Conservation (phyloP, 2,113 vertebrate genomes). For the Pholis gunnellus region DNA sequence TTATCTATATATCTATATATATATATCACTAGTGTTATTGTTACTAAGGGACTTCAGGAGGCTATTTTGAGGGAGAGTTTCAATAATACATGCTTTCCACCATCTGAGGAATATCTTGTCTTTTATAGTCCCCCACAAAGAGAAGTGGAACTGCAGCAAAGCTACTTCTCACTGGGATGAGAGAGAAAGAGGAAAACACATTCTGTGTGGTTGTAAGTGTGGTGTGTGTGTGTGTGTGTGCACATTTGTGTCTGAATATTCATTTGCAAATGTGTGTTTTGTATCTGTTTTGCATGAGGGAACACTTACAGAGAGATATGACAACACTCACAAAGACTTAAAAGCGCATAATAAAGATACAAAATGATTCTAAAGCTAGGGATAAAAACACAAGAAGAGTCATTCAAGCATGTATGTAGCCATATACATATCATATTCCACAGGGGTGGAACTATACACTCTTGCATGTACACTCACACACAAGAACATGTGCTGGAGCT, state of each 20-base stretch:
- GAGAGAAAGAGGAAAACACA: constrained; percentile 18
- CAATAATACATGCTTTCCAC: constrained; percentile 64
- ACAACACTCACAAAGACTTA: constrained; percentile 15
- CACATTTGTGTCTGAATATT: constrained; percentile 45
- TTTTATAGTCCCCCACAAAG: constrained; percentile 58
- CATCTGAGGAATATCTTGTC: constrained; percentile 60
- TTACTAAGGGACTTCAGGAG: constrained; percentile 22
- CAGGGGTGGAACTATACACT: constrained; percentile 1
- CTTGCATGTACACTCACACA: not conserved
- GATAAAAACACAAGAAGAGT: not conserved
- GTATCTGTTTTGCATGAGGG: constrained; percentile 29
- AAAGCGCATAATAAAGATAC: constrained; percentile 5
- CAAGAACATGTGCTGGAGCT: constrained; percentile 36
- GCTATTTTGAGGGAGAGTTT: constrained; percentile 43
- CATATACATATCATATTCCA: not conserved
- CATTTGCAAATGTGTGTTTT: constrained; percentile 14
- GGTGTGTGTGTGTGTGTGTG: constrained; percentile 7
- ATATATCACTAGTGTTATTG: constrained; percentile 16
- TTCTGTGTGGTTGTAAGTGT: constrained; percentile 6
- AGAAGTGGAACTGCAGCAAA: constrained; percentile 32
- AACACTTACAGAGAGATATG: constrained; percentile 30
- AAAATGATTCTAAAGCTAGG: not conserved
- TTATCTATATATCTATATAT: not conserved
- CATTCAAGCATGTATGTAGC: not conserved
- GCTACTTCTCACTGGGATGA: constrained; percentile 33